Percentiles rank a stretch among this genome's conserved stretches.
phyloP scores from a whole-genome alignment of 2,797 vertebrate genomes.

The Rallus crepitans region DNA sequence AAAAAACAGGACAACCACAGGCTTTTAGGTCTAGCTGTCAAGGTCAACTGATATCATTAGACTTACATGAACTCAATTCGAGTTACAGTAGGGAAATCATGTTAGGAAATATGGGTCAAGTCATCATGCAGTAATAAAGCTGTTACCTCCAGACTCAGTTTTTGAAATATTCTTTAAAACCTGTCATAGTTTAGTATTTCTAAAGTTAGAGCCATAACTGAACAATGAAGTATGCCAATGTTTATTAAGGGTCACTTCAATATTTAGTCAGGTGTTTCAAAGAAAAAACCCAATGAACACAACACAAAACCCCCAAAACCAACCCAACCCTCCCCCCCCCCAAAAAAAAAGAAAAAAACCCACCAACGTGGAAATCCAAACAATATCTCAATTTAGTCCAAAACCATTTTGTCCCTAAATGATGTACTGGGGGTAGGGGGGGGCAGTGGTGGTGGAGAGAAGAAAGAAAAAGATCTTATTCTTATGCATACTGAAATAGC shows the following conservation, averaged over 20 bases:
- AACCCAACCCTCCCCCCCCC: rapidly evolving
- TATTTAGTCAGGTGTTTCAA: background rate
- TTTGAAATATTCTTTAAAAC: slow-evolving; percentile 53
- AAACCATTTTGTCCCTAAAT: background rate
- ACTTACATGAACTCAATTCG: slow-evolving; percentile 81
- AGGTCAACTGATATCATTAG: slow-evolving; percentile 83
- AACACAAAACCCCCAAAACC: background rate
- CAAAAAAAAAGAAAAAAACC: background rate
- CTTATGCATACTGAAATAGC: background rate
- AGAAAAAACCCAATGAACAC: background rate
- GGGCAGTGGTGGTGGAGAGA: no score
- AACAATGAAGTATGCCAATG: background rate
- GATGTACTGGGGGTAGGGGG: no score
- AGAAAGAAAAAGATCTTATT: background rate
- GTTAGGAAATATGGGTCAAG: slow-evolving; percentile 82
- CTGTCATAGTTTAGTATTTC: background rate
- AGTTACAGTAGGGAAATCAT: slow-evolving; percentile 83
- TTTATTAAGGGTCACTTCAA: background rate
- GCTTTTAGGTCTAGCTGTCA: slow-evolving; percentile 81
- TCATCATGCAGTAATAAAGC: slow-evolving; percentile 76
- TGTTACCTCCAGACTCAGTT: slow-evolving; percentile 66
- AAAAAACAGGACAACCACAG: slow-evolving; percentile 65
- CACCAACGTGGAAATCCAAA: background rate
- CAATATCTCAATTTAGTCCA: background rate
- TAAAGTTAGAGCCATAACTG: background rate